A percentile compares a stretch with the other conserved stretches of the same genome.
These are phyloP conservation scores for Fabriciana adippe DNA, from an alignment of 2,888 invertebrate genomes.

Conservation along the genomic window DNA sequence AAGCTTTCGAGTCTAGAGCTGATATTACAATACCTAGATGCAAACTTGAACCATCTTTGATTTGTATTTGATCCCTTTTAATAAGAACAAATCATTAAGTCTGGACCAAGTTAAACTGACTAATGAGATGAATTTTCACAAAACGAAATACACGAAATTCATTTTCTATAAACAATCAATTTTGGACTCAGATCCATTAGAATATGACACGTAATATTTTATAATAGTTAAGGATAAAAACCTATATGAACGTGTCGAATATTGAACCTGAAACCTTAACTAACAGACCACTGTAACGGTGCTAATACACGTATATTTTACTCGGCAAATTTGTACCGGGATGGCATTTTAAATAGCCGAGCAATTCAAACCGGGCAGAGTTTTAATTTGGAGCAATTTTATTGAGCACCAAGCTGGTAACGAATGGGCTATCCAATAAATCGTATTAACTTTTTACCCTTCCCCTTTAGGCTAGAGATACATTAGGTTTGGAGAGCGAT, in stretches of 20 bases:
- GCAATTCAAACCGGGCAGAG: constrained; percentile 22
- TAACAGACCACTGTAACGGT: background rate
- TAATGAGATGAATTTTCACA: too few relatives aligned
- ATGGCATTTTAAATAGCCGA: constrained; percentile 9
- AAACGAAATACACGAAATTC: too few relatives aligned
- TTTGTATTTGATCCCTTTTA: too few relatives aligned
- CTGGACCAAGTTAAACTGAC: too few relatives aligned
- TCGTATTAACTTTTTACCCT: constrained; percentile 29
- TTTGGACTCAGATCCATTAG: background rate
- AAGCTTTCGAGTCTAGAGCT: too few relatives aligned
- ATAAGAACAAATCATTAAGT: too few relatives aligned
- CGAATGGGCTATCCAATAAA: constrained; percentile 32
- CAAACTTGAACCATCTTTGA: too few relatives aligned
- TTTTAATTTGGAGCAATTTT: constrained; percentile 30
- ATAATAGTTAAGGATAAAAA: background rate
- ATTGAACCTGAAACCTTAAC: background rate
- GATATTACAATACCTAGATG: too few relatives aligned
- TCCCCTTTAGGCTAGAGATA: constrained; percentile 10
- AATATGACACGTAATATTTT: background rate
- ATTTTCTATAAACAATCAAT: too few relatives aligned
- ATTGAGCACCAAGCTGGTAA: constrained; percentile 22
- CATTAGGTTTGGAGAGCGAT: background rate
- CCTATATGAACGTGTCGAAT: background rate
- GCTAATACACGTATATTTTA: constrained; percentile 4
- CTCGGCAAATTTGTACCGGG: constrained; percentile 18